Base-by-base conservation (phyloP, 2,888 invertebrate species). In the Erynnis tages region DNA sequence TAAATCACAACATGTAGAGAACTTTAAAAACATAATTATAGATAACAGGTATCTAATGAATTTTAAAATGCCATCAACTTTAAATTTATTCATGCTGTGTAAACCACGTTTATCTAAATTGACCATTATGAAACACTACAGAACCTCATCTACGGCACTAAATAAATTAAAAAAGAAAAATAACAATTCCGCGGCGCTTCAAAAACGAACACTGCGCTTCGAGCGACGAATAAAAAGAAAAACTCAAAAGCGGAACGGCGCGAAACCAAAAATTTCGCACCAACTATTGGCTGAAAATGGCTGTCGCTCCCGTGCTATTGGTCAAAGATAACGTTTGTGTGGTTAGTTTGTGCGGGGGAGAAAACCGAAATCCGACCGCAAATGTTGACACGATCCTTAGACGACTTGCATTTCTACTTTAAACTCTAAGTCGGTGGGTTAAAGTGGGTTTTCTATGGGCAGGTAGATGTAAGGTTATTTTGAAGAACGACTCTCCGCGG, bases 251-350 rank as follows among this genome's bases (percentile, higher is more conserved):
- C 57, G 59, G 67, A 72, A 77, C 62, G 73, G 71, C 70, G 67
- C 69, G 67, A 79, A 78, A 78, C 69, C 68, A 61, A 71, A 74
- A 70, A 65, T 63, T 68, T 68, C 66, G 60, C 66, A 66, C 65
- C 60, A 72, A 75, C 73, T 71, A 88, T 89, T 89, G 89, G 89
- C 72, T 76, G 74, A 71, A 81, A 85, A 81, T 71, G 71, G 69
- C 65, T 67, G 62, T 63, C 66, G 76, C 78, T 72, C 73, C 75
- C 76, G 75, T 80, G 67, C 82, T 79, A 90, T 90, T 90, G 90
- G 90, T 78, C 84, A 84, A 84, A 86, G 85, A 89, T 87, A 88
- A 89, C 84, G 74, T 84, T 86, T 79, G 79, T 76, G 72, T 67
- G 75, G 79, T 77, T 80, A 76, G 80, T 81, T 79, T 79, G 74